Percentiles rank a stretch among this genome's conserved stretches.
These are phyloP conservation scores for Calephelis virginiensis DNA, from an alignment of 1,140 invertebrate genomes.

Conservation along the genomic window DNA sequence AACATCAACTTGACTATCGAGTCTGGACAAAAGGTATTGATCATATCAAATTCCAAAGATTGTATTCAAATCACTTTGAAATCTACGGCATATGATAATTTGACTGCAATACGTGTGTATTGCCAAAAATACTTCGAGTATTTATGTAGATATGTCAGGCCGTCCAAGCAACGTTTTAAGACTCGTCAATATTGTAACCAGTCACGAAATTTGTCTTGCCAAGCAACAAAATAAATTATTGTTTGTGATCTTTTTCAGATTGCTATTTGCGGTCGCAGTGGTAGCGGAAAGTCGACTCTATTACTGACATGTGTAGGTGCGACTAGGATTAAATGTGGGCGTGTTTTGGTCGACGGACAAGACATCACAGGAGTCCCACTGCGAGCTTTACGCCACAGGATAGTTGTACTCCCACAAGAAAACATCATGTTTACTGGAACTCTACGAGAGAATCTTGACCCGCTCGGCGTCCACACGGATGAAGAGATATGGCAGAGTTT, in stretches of 20 bases:
- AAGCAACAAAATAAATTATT: not conserved
- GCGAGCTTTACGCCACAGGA: conserved; percentile 84
- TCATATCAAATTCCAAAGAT: too few relatives aligned
- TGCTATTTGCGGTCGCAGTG: conserved; percentile 88
- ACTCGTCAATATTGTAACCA: too few relatives aligned
- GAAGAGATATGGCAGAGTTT: conserved; percentile 85
- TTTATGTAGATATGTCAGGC: too few relatives aligned
- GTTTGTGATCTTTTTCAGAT: conserved; percentile 75
- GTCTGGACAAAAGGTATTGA: conserved; percentile 82
- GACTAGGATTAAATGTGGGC: conserved; percentile 81
- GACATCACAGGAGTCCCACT: conserved; percentile 84
- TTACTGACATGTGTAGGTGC: conserved; percentile 85
- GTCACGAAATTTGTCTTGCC: too few relatives aligned
- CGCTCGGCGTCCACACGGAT: conserved; percentile 85
- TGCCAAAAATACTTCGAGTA: too few relatives aligned
- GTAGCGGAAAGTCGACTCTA: conserved; percentile 89
- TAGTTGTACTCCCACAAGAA: conserved; percentile 96
- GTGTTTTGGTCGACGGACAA: conserved; percentile 84
- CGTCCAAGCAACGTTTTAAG: too few relatives aligned
- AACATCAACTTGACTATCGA: conserved; percentile 82
- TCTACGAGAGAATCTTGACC: conserved; percentile 94
- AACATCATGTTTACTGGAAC: conserved; percentile 94
- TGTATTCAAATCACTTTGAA: too few relatives aligned
- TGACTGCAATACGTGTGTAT: too few relatives aligned
- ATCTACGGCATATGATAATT: too few relatives aligned